Conservation (phyloP, 2,888 invertebrate genomes). For the Philereme transversata region DNA sequence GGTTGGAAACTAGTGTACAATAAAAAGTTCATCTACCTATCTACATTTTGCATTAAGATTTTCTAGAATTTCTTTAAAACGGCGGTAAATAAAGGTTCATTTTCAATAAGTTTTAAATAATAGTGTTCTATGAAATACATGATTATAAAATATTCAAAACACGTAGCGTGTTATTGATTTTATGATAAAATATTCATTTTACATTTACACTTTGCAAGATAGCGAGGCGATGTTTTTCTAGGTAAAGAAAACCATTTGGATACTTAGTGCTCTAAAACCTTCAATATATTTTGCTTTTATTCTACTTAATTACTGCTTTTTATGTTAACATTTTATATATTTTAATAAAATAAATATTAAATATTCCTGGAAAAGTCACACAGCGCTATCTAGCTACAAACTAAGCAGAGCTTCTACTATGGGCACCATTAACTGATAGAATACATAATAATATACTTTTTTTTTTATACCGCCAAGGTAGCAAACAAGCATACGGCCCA, state of each 20-base stretch:
- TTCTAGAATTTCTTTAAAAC: too few relatives aligned
- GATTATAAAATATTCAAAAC: not conserved
- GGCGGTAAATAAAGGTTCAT: too few relatives aligned
- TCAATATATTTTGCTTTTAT: not conserved
- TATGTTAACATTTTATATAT: not conserved
- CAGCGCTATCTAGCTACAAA: too few relatives aligned
- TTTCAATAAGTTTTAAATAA: not conserved
- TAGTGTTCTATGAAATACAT: not conserved
- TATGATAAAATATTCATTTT: not conserved
- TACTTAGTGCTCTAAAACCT: not conserved
- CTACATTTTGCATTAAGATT: too few relatives aligned
- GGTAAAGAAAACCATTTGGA: not conserved
- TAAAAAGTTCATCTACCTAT: too few relatives aligned
- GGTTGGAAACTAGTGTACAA: too few relatives aligned
- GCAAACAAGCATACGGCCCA: too few relatives aligned
- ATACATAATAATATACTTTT: too few relatives aligned
- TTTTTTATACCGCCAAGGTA: too few relatives aligned
- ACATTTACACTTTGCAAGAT: not conserved
- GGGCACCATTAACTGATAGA: too few relatives aligned
- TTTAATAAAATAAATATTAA: not conserved
- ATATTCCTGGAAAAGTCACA: too few relatives aligned
- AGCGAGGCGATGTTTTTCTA: conserved; percentile 1
- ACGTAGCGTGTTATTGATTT: not conserved
- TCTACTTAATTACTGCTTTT: not conserved
- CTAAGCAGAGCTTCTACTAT: too few relatives aligned